Percentiles rank a stretch among this genome's conserved stretches.
These are phyloP conservation scores for Morpho helenor DNA, from an alignment of 2,888 invertebrate species.

Conservation along the genomic window DNA sequence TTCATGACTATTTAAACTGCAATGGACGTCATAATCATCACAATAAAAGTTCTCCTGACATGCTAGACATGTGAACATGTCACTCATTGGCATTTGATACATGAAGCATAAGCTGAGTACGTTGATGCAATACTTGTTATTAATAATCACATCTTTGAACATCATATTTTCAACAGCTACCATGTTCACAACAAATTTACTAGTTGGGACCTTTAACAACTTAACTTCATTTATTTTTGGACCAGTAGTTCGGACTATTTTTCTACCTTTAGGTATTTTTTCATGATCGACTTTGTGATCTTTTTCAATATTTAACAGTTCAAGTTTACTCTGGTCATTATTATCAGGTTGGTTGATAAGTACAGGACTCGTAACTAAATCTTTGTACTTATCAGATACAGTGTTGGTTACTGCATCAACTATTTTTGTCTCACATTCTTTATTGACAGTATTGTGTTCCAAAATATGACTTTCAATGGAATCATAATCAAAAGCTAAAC, in stretches of 20 bases:
- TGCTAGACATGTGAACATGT: slow-evolving; percentile 25
- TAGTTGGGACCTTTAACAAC: slow-evolving; percentile 11
- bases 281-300: slow-evolving; percentile 29
- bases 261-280: slow-evolving; percentile 12
- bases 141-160: slow-evolving; percentile 33
- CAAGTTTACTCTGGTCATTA: slow-evolving; percentile 11
- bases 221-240: slow-evolving; percentile 2
- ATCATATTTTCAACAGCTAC: slow-evolving; percentile 16
- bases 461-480: slow-evolving; percentile 34
- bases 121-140: slow-evolving; percentile 36
- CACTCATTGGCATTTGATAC: not conserved
- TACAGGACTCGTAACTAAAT: slow-evolving; percentile 11
- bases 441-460: slow-evolving; percentile 27
- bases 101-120: slow-evolving; percentile 29
- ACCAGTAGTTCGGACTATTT: not conserved
- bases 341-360: not conserved
- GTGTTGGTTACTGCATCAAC: not conserved
- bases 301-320: slow-evolving; percentile 20
- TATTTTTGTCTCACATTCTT: slow-evolving; percentile 1
- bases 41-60: slow-evolving; percentile 27
- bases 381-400: slow-evolving; percentile 6
- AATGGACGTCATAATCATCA: slow-evolving; percentile 23
- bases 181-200: slow-evolving; percentile 23
- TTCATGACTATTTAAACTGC: slow-evolving; percentile 18
- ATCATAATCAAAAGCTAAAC: slow-evolving; percentile 29